Evolutionary conservation across 2,113 vertebrate species (phyloP), one percentile per base, ranked within the genome.

Genomic region (Actinemys pallida): DNA sequence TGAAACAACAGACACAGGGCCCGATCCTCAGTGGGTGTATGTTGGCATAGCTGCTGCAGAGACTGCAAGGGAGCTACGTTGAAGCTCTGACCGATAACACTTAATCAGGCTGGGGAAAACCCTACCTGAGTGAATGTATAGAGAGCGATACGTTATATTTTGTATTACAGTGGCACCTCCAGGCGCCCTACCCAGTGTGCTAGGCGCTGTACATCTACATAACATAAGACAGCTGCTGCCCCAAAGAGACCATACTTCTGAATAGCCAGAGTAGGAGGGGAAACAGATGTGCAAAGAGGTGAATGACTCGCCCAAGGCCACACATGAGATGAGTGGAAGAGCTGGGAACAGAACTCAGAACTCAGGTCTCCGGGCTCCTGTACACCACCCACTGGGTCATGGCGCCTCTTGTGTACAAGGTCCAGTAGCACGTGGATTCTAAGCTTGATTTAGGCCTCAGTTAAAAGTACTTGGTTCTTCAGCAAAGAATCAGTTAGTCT

Each of bases 361-460:
- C 39, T 39, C 39, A 39, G 39, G 22, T 75, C n/a, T 75, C n/a
- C 20, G 24, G n/a, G 11, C 17, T 42, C 19, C 39, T 75, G 19
- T 75, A 24, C 20, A 8, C 20, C n/a, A 39, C n/a, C 6, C 19
- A n/a, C 10, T 42, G n/a, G 20, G 13, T 42, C 69, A 75, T 22
- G 69, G 29, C 5, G 13, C 29, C 14, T 35, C 31, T 35, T 31
- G 31, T 75, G 20, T 22, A 5, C 39, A 5, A 75, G 19, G 35
- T 20, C 92, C 84, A 90, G 69, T 3, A 81, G 81, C 80, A 50
- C 94, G 93, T 94, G 72, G 93, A n/a, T 54, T 93, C 7, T 65
- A 57, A 83, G 31, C 81, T 82, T 91, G 91, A 93, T 78, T 86
- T 86, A 87, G 52, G 62, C 75, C 75, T 39, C 39, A 39, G 39